These are phyloP conservation scores for Schlechtendalia chinensis DNA, from an alignment of 1,140 invertebrate genomes.

Conservation along the genomic window DNA sequence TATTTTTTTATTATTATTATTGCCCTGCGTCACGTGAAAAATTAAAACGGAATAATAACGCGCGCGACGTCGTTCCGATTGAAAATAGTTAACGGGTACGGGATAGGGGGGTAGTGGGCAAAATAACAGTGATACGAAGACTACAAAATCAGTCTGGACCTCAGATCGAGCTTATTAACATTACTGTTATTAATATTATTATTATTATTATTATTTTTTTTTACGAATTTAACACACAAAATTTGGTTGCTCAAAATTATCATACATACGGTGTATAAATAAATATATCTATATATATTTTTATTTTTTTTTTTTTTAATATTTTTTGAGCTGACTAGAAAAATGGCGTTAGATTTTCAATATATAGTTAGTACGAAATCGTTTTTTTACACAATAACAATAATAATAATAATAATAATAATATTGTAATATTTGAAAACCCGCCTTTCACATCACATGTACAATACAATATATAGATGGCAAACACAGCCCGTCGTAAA, in stretches of 20 bases:
- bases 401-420: neutral
- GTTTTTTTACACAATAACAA: conserved; percentile 32
- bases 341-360: conserved; percentile 48
- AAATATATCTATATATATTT: too few species aligned
- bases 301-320: conserved; percentile 17
- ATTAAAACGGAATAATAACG: conserved; percentile 29
- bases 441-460: conserved; percentile 29
- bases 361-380: conserved; percentile 16
- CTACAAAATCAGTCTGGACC: conserved; percentile 48
- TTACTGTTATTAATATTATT: neutral
- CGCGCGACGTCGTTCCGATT: conserved; percentile 7
- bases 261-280: too few species aligned
- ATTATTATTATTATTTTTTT: conserved; percentile 12
- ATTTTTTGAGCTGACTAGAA: conserved; percentile 49
- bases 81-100: neutral
- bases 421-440: conserved; percentile 12
- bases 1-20: conserved; percentile 48
- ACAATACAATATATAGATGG: conserved; percentile 20
- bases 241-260: conserved; percentile 47
- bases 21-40: conserved; percentile 35
- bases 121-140: conserved; percentile 46
- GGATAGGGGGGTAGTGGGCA: neutral
- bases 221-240: conserved; percentile 40
- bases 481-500: conserved; percentile 24
- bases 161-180: neutral